A percentile compares a stretch with the other conserved stretches of the same genome.
These are phyloP conservation scores for Drosophila paramelanica DNA, from an alignment of 2,888 invertebrate genomes.

Conservation along the genomic window DNA sequence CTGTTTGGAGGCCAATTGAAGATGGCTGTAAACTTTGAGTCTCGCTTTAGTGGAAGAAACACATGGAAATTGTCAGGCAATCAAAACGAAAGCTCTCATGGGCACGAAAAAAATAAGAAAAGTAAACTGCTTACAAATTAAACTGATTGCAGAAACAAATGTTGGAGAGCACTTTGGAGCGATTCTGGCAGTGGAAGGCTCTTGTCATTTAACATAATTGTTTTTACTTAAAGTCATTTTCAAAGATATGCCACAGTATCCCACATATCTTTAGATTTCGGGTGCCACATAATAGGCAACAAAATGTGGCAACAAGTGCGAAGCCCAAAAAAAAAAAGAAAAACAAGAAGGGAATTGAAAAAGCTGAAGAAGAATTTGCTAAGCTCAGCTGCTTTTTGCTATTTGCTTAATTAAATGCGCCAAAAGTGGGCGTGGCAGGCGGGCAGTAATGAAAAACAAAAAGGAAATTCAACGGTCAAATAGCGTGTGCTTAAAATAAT, in stretches of 20 bases:
- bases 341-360: background rate
- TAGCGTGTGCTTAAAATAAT: constrained; percentile 46
- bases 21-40: constrained; percentile 1
- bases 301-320: constrained; percentile 56
- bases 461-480: constrained; percentile 48
- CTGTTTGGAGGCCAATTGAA: constrained; percentile 5
- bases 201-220: no score
- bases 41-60: background rate
- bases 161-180: no score
- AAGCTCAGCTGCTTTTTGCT: constrained; percentile 55
- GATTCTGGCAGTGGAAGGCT: no score
- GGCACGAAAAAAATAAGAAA: background rate
- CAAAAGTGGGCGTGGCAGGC: constrained; percentile 43
- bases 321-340: constrained; percentile 8
- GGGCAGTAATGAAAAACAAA: constrained; percentile 6
- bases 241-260: no score
- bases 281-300: constrained; percentile 55
- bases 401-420: constrained; percentile 76
- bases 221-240: no score
- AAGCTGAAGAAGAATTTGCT: constrained; percentile 16
- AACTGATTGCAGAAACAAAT: constrained; percentile 1
- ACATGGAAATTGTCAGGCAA: constrained; percentile 15
- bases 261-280: no score
- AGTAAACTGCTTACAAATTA: constrained; percentile 5
- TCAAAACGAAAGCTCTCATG: constrained; percentile 9